These are phyloP conservation scores for Parambassis ranga DNA, from an alignment of 2,797 vertebrate species.

Conservation along the genomic window DNA sequence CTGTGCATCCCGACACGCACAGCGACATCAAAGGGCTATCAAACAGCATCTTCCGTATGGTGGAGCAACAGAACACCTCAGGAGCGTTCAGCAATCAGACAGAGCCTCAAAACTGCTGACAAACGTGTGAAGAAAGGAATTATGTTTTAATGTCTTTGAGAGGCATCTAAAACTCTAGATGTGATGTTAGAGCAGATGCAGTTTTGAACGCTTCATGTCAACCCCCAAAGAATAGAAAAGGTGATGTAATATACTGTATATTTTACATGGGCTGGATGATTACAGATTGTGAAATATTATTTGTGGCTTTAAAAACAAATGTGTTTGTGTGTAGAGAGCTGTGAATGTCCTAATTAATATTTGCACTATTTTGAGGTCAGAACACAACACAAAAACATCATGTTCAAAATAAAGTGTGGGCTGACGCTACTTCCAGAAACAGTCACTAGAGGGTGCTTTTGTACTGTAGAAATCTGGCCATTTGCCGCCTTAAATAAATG, in stretches of 20 bases:
- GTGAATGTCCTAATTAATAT: background rate
- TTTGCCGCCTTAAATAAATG: background rate
- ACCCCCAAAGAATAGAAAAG: background rate
- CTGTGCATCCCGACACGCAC: conserved; percentile 84
- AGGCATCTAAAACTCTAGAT: background rate
- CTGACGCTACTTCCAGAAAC: background rate
- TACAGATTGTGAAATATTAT: background rate
- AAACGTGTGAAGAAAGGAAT: background rate
- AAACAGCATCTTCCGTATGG: conserved; percentile 82
- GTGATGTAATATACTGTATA: background rate
- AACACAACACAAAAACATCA: rapidly evolving
- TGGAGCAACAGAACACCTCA: conserved; percentile 78
- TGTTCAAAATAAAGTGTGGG: background rate
- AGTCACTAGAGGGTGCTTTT: conserved; percentile 64
- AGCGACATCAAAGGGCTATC: conserved; percentile 84
- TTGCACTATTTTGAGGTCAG: background rate
- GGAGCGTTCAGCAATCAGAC: conserved; percentile 52
- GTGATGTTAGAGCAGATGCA: background rate
- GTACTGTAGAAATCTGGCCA: conserved; percentile 14
- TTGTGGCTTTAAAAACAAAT: background rate
- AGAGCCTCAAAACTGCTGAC: conserved; percentile 33
- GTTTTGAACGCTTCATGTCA: background rate
- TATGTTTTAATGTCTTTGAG: background rate
- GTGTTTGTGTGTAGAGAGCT: background rate
- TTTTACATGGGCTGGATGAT: background rate